phyloP scores from a whole-genome alignment of 53 echinoderm and acorn worm genomes.

The Pentamera pediparva region DNA sequence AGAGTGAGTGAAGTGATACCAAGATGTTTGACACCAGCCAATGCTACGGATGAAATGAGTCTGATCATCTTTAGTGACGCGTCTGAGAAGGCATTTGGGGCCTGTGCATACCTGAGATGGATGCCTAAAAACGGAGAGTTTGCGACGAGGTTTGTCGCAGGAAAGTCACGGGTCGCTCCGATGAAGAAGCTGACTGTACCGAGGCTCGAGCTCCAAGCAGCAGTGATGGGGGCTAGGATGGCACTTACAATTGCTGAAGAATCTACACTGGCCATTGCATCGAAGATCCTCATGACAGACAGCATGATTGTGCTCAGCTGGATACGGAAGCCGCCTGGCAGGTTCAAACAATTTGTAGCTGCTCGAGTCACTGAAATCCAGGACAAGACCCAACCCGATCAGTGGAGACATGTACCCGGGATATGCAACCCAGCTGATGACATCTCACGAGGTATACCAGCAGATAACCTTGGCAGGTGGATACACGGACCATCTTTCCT shows the following conservation, averaged over 20 bases:
- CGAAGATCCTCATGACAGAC: slow-evolving; percentile 14
- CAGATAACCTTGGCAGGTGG: neutral
- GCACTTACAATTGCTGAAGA: neutral
- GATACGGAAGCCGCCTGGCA: slow-evolving; percentile 13
- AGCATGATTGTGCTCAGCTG: slow-evolving; percentile 33
- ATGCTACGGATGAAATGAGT: neutral
- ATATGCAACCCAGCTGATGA: slow-evolving; percentile 11
- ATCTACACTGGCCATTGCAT: neutral
- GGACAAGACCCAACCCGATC: too few relatives aligned
- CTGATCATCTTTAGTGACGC: slow-evolving; percentile 49
- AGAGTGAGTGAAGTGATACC: slow-evolving; percentile 17
- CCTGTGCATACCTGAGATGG: slow-evolving; percentile 38
- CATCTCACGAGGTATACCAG: slow-evolving; percentile 8
- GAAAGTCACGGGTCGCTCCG: slow-evolving; percentile 49
- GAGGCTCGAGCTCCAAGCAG: slow-evolving; percentile 42
- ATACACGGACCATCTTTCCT: slow-evolving; percentile 5
- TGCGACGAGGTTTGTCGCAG: slow-evolving; percentile 34
- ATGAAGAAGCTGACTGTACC: slow-evolving; percentile 40
- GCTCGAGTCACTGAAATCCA: slow-evolving; percentile 33
- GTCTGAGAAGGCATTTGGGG: slow-evolving; percentile 45
- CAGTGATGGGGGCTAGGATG: slow-evolving; percentile 31
- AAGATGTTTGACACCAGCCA: slow-evolving; percentile 39
- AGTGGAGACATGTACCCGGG: slow-evolving; percentile 30
- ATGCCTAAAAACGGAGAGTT: slow-evolving; percentile 14
- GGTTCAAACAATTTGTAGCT: slow-evolving; percentile 36